Evolutionary conservation across 92 coral and sea anemone species (phyloP).

Genomic region (Bergia puertoricense): DNA sequence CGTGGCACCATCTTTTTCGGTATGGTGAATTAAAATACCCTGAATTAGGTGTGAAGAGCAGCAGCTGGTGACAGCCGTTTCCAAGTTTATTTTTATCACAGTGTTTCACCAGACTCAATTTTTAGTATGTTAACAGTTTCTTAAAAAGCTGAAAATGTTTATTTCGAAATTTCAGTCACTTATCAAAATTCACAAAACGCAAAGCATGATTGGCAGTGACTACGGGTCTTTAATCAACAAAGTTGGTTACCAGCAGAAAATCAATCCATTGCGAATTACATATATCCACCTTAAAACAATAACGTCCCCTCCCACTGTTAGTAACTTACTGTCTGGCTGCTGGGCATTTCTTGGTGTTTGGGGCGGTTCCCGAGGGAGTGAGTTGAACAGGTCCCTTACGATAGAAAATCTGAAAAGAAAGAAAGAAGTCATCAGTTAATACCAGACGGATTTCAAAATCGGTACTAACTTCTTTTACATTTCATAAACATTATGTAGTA

Average conservation of each 20-base stretch:
- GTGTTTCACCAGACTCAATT: no score
- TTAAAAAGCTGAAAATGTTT: no score
- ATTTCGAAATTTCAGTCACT: no score
- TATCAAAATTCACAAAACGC: no score
- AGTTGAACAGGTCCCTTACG: slow-evolving; percentile 26
- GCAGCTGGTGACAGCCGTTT: no score
- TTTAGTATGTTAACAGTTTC: no score
- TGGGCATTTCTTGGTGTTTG: slow-evolving; percentile 14
- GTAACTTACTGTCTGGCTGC: slow-evolving; percentile 1
- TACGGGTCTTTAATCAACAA: not conserved
- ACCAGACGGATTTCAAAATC: not conserved
- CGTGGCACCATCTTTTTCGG: no score
- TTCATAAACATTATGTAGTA: not conserved
- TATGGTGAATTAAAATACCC: no score
- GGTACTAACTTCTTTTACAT: not conserved
- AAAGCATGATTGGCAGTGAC: no score
- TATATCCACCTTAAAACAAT: not conserved
- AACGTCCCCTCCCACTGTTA: not conserved
- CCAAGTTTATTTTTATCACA: no score
- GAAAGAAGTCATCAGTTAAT: not conserved
- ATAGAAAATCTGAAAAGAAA: slow-evolving; percentile 23
- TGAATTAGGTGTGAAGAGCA: no score
- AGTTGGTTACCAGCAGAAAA: not conserved
- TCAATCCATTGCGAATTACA: not conserved
- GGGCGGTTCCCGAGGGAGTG: slow-evolving; percentile 30